phyloP scores from a whole-genome alignment of 2,797 vertebrate genomes.

The Diplodus puntazzo region DNA sequence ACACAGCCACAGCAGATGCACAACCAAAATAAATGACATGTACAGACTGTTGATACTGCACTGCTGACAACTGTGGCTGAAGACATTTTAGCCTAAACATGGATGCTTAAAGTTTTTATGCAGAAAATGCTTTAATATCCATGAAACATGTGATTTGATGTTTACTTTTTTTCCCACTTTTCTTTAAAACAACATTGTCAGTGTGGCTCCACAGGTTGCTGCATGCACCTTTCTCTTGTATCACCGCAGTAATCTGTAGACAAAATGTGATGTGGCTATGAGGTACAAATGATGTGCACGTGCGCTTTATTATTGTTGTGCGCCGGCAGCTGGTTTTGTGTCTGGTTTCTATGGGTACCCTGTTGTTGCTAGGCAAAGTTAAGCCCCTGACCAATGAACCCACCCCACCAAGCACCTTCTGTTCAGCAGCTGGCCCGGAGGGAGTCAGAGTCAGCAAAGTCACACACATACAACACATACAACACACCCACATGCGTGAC shows the following conservation, averaged over 20 bases:
- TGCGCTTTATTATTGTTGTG: constrained; percentile 75
- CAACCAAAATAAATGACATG: constrained; percentile 29
- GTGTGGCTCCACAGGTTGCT: constrained; percentile 20
- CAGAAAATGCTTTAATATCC: neutral
- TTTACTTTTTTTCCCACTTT: neutral
- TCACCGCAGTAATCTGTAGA: constrained; percentile 20
- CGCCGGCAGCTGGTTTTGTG: constrained; percentile 78
- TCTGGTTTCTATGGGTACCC: constrained; percentile 83
- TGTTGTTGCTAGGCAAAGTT: constrained; percentile 89
- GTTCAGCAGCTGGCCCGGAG: constrained; percentile 80
- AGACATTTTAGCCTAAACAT: neutral
- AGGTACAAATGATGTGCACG: constrained; percentile 36
- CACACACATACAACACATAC: constrained; percentile 55
- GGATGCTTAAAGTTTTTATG: neutral
- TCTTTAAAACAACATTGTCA: neutral
- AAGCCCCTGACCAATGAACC: constrained; percentile 85
- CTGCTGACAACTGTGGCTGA: constrained; percentile 49
- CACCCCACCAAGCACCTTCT: constrained; percentile 81
- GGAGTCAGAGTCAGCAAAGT: constrained; percentile 76
- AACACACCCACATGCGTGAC: neutral
- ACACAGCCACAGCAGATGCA: constrained; percentile 43
- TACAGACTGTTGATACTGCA: constrained; percentile 3
- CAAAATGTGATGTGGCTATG: constrained; percentile 6
- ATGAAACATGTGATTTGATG: neutral
- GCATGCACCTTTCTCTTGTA: neutral